These are phyloP conservation scores for Amphipoea oculea DNA, from an alignment of 2,888 invertebrate species.

Conservation along the genomic window DNA sequence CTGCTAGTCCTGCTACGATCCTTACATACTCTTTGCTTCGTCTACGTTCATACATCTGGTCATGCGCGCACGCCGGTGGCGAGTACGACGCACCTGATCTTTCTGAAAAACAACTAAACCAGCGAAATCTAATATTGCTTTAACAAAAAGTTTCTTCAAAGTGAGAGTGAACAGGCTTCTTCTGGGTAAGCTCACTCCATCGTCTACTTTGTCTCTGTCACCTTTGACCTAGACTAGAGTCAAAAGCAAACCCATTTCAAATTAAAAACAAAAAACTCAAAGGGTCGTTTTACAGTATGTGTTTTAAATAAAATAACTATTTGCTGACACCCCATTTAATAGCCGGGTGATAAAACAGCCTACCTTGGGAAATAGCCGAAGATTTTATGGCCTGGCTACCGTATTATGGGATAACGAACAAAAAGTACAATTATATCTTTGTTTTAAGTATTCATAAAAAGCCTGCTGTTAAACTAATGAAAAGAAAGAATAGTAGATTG, in stretches of 20 bases:
- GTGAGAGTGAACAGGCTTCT: too few relatives aligned
- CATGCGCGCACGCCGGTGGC: background rate
- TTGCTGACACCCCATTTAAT: conserved; percentile 31
- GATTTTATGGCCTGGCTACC: conserved; percentile 27
- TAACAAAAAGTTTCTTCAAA: conserved; percentile 1
- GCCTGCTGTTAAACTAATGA: background rate
- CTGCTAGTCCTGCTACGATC: background rate
- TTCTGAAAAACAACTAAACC: background rate
- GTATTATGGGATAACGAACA: conserved; percentile 8
- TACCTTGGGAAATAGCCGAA: conserved; percentile 42
- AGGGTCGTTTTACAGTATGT: background rate
- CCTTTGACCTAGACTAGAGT: too few relatives aligned
- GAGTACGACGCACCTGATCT: background rate
- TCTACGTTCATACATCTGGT: background rate
- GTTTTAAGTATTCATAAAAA: conserved; percentile 39
- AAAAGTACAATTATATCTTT: conserved; percentile 36
- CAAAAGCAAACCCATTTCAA: too few relatives aligned
- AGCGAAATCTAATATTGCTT: background rate
- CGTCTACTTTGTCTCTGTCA: too few relatives aligned
- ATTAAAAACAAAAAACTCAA: background rate
- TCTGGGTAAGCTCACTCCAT: too few relatives aligned
- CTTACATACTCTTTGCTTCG: too few relatives aligned
- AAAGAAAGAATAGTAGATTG: background rate
- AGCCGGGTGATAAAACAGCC: conserved; percentile 38
- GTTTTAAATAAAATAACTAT: conserved; percentile 43